A percentile compares a stretch with the other conserved stretches of the same genome.
These are phyloP conservation scores for Cheumatopsyche charites DNA, from an alignment of 1,140 invertebrate species.

Conservation along the genomic window DNA sequence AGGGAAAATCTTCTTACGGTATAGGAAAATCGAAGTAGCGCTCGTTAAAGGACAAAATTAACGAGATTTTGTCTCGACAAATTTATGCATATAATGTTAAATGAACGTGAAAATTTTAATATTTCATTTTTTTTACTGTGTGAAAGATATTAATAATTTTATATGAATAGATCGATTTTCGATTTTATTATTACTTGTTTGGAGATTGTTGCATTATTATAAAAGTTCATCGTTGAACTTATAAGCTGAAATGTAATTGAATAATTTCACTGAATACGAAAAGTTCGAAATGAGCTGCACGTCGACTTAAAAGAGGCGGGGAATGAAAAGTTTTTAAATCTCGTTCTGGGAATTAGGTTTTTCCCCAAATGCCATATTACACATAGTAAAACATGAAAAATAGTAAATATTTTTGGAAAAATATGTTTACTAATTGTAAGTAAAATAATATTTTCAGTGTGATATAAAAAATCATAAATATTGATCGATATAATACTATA, in stretches of 20 bases:
- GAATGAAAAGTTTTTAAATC: not conserved
- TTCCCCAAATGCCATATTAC: too few species aligned
- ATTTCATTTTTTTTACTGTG: too few species aligned
- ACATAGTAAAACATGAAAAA: too few species aligned
- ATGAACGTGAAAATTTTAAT: too few species aligned
- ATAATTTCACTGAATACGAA: not conserved
- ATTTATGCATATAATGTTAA: too few species aligned
- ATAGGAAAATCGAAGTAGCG: conserved; percentile 6
- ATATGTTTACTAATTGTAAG: too few species aligned
- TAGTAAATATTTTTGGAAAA: too few species aligned
- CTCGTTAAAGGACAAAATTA: not conserved
- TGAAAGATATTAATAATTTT: too few species aligned
- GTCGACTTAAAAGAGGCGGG: not conserved
- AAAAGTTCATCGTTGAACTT: not conserved
- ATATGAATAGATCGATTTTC: too few species aligned
- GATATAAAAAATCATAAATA: not conserved
- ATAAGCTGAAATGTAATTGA: not conserved
- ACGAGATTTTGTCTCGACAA: not conserved
- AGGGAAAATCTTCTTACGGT: not conserved
- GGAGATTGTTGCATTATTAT: not conserved
- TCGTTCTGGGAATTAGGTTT: not conserved
- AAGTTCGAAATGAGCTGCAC: conserved; percentile 3
- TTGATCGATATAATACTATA: too few species aligned
- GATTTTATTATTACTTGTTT: too few species aligned
- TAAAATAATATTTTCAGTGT: too few species aligned